These are phyloP conservation scores for Syngnathus acus DNA, from an alignment of 2,797 vertebrate genomes.

Conservation along the genomic window DNA sequence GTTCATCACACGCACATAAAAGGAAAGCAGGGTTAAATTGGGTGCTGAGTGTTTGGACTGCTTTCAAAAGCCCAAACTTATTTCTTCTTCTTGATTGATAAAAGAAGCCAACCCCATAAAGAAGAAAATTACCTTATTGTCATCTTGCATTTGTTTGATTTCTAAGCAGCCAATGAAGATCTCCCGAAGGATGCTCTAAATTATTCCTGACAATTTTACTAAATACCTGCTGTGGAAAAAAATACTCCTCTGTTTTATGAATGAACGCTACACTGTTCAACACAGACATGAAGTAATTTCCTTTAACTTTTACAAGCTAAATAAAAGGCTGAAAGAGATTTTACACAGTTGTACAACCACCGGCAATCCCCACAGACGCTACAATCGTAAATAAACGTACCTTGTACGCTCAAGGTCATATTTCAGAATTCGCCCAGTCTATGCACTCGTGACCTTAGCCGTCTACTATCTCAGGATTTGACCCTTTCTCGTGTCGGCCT, in stretches of 20 bases:
- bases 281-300: neutral
- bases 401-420: slow-evolving; percentile 7
- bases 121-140: slow-evolving; percentile 30
- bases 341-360: neutral
- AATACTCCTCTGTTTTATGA: neutral
- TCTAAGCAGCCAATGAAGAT: neutral
- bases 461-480: slow-evolving; percentile 26
- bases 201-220: neutral
- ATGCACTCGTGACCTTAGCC: slow-evolving; percentile 30
- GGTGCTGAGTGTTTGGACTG: neutral
- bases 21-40: slow-evolving; percentile 55
- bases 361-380: neutral
- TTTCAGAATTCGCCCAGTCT: slow-evolving; percentile 14
- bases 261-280: neutral
- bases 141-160: neutral
- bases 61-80: slow-evolving; percentile 13
- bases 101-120: slow-evolving; percentile 36
- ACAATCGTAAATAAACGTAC: slow-evolving; percentile 7
- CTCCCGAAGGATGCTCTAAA: neutral
- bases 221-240: neutral
- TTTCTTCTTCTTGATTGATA: slow-evolving; percentile 45
- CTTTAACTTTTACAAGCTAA: neutral
- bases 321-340: neutral
- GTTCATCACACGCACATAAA: slow-evolving; percentile 27
- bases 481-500: slow-evolving; percentile 40